Conservation (phyloP, 2,113 vertebrate genomes). For the Gnathonemus longibarbis region DNA sequence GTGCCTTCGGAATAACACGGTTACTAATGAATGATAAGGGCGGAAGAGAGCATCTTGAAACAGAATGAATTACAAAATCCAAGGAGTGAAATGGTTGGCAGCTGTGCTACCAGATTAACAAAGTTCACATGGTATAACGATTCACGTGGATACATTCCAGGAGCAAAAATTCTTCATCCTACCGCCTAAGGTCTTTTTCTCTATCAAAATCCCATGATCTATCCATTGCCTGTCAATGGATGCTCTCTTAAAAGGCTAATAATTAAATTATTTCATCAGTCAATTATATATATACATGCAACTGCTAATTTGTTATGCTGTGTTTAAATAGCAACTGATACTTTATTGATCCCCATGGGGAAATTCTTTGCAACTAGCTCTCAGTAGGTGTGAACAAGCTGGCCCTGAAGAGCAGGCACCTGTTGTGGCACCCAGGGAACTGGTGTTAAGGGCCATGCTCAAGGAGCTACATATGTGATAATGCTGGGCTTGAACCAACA, state of each 20-base stretch:
- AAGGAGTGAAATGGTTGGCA: background rate
- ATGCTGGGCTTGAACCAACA: too few relatives aligned
- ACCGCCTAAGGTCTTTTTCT: background rate
- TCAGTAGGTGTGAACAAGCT: too few relatives aligned
- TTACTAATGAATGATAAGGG: slow-evolving; percentile 36
- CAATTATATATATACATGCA: background rate
- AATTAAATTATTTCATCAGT: background rate
- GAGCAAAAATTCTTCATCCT: background rate
- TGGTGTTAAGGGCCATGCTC: too few relatives aligned
- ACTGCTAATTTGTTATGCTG: background rate
- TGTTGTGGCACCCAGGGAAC: too few relatives aligned
- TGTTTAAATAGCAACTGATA: background rate
- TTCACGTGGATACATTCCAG: background rate
- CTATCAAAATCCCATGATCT: background rate
- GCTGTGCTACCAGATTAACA: background rate
- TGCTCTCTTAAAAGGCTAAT: background rate
- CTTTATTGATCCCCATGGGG: too few relatives aligned
- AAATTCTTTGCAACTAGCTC: too few relatives aligned
- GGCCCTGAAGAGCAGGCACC: too few relatives aligned
- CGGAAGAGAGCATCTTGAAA: slow-evolving; percentile 20
- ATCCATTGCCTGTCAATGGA: background rate
- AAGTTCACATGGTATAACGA: background rate
- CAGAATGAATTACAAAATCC: background rate
- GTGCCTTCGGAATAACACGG: slow-evolving; percentile 36
- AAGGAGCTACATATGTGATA: too few relatives aligned